Evolutionary conservation across 1,140 invertebrate species (phyloP), one percentile per base, ranked within the genome.

Genomic region (Drosophila gunungcola): DNA sequence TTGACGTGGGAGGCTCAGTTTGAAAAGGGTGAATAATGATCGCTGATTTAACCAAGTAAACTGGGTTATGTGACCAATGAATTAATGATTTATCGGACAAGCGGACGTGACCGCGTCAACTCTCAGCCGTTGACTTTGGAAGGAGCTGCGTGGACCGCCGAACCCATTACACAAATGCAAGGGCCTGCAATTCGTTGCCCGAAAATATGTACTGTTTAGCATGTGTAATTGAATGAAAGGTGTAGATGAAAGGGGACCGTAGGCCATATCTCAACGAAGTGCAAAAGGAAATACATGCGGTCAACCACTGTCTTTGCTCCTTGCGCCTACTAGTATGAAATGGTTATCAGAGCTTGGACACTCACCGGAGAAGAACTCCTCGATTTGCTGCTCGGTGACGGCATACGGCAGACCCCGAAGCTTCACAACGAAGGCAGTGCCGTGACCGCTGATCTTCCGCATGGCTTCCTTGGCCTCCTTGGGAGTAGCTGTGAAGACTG

Each of bases 351-450:
- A 29, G 12, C 7, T 7, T 29, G n/a, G 70, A 36, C 12, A 70
- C 85, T 91, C 76, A 92, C 92, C 92, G 10, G 77, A 69, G 63
- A 92, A 92, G 75, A 92, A 92, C 56, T 92, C 89, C 45, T 90
- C 91, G 55, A 92, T 91, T 43, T 91, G 88, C 39, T 91, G 90
- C 36, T 92, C 91, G 2, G 85, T 91, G 1, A 91, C 88, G 34
- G 86, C 73, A 43, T 92, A 92, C 4, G 92, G 92, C 21, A 92
- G 60, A 39, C 92, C 92, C 1, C 92, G 91, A 3, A 92, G 64
- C 52, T 92, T 92, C 0, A 92, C 90, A 29, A 92, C 91, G 43
- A 86, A 92, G 4, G 91, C 85, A 29, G 76, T 75, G 13, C 80
- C 83, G 58, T 83, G 88, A 1, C 83, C 76, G 41, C 76, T 80